Conservation (phyloP, 2,113 vertebrate genomes). For the Istiophorus platypterus region DNA sequence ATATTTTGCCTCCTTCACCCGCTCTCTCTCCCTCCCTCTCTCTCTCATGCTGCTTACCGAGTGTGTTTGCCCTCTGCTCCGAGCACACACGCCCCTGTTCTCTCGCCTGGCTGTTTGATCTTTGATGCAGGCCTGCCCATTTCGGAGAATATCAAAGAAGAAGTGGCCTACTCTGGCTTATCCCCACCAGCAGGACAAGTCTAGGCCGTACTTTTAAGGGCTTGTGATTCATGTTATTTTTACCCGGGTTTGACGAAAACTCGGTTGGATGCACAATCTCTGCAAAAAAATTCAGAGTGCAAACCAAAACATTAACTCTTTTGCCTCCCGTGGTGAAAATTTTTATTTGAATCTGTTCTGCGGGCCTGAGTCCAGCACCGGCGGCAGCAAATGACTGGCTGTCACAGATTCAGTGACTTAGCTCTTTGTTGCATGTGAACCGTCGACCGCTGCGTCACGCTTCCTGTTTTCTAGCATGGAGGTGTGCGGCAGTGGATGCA, state of each 20-base stretch:
- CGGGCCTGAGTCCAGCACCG: background rate
- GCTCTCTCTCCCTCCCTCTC: slow-evolving; percentile 53
- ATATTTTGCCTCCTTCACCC: slow-evolving; percentile 74
- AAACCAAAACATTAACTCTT: background rate
- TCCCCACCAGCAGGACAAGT: slow-evolving; percentile 45
- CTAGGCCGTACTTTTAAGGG: slow-evolving; percentile 30
- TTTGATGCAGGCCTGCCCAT: slow-evolving; percentile 57
- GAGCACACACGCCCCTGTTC: slow-evolving; percentile 41
- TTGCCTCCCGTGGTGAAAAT: background rate
- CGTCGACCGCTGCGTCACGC: background rate
- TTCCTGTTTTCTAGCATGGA: background rate
- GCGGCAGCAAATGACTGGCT: background rate
- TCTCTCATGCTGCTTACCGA: slow-evolving; percentile 67
- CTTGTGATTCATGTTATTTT: slow-evolving; percentile 42
- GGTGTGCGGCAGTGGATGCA: background rate
- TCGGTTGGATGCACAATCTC: background rate
- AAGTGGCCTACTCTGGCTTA: slow-evolving; percentile 24
- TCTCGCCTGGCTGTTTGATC: slow-evolving; percentile 64
- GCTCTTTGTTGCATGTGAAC: slow-evolving; percentile 6
- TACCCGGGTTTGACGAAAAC: slow-evolving; percentile 5
- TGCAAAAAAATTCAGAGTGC: background rate
- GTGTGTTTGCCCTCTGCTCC: slow-evolving; percentile 59
- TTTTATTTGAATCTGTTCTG: background rate
- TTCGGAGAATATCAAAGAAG: slow-evolving; percentile 51
- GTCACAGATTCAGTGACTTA: background rate